Conservation (phyloP, 2,113 vertebrate genomes). For the Pomatorhinus ruficollis region DNA sequence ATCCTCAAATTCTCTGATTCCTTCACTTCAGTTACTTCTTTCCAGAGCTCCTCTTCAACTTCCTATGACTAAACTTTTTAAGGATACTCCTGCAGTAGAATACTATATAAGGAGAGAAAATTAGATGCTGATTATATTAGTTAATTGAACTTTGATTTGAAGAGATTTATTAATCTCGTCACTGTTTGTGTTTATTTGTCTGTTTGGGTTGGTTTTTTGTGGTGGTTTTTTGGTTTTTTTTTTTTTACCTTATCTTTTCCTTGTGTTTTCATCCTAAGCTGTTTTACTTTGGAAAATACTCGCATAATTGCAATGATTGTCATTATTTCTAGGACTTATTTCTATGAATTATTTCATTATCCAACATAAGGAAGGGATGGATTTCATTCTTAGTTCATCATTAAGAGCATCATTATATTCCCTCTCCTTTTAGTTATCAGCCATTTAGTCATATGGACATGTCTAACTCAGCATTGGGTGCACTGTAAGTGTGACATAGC, state of each 20-base stretch:
- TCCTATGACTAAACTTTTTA: not conserved
- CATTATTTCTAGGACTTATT: not conserved
- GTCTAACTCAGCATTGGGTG: not conserved
- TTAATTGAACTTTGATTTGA: not conserved
- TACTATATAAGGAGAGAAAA: not conserved
- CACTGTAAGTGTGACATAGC: not conserved
- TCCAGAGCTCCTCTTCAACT: not conserved
- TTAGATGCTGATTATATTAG: not conserved
- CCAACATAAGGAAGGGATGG: not conserved
- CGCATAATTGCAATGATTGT: not conserved
- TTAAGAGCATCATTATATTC: not conserved
- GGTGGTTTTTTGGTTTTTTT: not conserved
- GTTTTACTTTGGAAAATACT: not conserved
- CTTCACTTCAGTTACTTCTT: not conserved
- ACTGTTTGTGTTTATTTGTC: not conserved
- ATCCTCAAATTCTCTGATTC: not conserved
- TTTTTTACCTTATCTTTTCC: not conserved
- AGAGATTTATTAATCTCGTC: not conserved
- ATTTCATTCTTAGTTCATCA: not conserved
- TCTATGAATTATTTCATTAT: not conserved
- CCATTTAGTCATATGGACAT: not conserved
- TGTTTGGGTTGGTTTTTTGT: not conserved
- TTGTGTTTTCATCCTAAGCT: not conserved
- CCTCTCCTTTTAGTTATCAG: not conserved
- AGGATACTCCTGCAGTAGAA: not conserved